Evolutionary conservation across 1,140 invertebrate genomes (phyloP).

Genomic region (Drosophila kepulauana): DNA sequence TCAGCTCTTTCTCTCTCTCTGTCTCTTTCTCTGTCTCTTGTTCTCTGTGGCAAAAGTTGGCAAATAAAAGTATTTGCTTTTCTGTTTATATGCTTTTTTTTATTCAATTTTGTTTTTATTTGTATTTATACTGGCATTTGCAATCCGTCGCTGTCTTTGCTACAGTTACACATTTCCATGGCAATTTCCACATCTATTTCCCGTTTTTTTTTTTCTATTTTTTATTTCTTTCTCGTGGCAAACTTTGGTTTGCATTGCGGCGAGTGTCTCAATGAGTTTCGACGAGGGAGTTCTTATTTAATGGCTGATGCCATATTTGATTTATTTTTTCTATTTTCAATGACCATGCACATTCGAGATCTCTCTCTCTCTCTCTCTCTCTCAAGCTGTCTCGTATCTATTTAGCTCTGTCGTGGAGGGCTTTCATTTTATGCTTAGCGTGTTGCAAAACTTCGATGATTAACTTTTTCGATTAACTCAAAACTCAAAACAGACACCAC

Average conservation of each 20-base stretch:
- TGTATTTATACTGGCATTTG: background rate
- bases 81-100: too few species aligned
- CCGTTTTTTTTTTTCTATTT: background rate
- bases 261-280: slow-evolving; percentile 7
- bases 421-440: slow-evolving; percentile 51
- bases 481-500: slow-evolving; percentile 64
- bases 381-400: background rate
- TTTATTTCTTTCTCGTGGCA: background rate
- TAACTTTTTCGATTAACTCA: slow-evolving; percentile 82
- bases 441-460: slow-evolving; percentile 77
- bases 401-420: background rate
- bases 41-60: background rate
- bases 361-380: background rate
- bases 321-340: slow-evolving; percentile 50
- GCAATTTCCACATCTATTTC: background rate
- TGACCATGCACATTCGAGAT: slow-evolving; percentile 61
- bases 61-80: background rate
- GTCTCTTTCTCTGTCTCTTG: too few species aligned
- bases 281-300: slow-evolving; percentile 18
- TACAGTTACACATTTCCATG: slow-evolving; percentile 1
- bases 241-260: background rate
- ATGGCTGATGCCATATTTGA: slow-evolving; percentile 24
- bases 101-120: background rate
- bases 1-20: too few species aligned
- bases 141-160: background rate